Evolutionary conservation across 1,140 invertebrate genomes (phyloP).

Genomic region (Cryptotermes secundus): DNA sequence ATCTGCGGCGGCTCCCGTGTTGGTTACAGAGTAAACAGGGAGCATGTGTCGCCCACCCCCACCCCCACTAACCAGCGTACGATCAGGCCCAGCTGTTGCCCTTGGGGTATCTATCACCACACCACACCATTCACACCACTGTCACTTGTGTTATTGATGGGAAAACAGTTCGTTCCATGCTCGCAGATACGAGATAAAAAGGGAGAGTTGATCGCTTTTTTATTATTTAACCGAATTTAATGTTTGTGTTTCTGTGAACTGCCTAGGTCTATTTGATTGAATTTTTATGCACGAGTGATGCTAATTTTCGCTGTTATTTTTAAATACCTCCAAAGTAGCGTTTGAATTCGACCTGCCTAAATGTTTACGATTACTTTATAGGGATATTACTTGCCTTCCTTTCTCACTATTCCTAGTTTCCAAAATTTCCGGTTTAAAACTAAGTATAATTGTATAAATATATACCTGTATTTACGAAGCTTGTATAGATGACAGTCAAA

Average conservation of each 20-base stretch:
- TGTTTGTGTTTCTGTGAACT: neutral
- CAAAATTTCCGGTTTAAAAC: too few relatives aligned
- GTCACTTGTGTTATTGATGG: conserved; percentile 19
- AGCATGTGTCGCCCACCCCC: neutral
- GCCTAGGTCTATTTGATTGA: neutral
- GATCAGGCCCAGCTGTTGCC: neutral
- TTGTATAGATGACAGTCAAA: too few relatives aligned
- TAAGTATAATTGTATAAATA: too few relatives aligned
- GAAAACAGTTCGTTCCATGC: neutral
- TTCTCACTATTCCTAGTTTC: too few relatives aligned
- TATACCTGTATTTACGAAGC: too few relatives aligned
- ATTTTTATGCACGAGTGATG: neutral
- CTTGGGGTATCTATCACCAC: neutral
- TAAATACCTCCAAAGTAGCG: neutral
- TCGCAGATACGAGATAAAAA: neutral
- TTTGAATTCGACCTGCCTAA: neutral
- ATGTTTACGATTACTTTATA: neutral
- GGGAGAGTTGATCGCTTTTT: neutral
- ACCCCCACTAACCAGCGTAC: neutral
- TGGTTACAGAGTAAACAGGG: conserved; percentile 5
- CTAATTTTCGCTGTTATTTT: neutral
- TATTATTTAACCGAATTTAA: neutral
- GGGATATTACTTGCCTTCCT: too few relatives aligned
- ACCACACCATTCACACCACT: neutral
- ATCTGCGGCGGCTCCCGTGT: neutral